Base-by-base conservation (phyloP, 2,888 invertebrate species). In the Cheilosia variabilis region DNA sequence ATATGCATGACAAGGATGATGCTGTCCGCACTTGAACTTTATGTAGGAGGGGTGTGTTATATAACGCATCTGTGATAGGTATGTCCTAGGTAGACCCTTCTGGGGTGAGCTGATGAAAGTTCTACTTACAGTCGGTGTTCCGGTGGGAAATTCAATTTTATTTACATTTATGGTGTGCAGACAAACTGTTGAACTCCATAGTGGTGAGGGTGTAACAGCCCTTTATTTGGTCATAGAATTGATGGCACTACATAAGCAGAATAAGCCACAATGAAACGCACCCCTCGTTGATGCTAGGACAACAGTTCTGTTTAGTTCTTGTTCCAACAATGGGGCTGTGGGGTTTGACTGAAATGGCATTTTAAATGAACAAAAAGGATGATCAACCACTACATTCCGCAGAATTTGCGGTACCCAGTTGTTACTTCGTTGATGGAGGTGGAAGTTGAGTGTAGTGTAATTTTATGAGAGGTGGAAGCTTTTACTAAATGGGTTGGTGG, bases 331-430 rank as follows among this genome's bases (percentile, higher is more conserved):
- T 4, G 15, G 19, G 17, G 37, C n/a, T 10, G 2, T 17, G 5
- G 13, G 19, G 15, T 19, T 52, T 41, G 43, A 45, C 15, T 45
- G 58, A 55, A 72, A 72, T 72, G 19, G 62, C 34, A 63, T 72
- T 53, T 72, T 62, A 43, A 72, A 53, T 62, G 62, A 62, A 63
- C 62, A 72, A 53, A 72, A 62, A 53, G 45, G 22, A 43, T 43
- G 52, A 53, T 53, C 52, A 62, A 62, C 52, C 22, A 22, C n/a
- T 13, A 22, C 45, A 45, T 10, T 22, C 0, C 43, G 43, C 60
- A 62, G 7, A 72, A 37, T 52, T 27, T 52, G 62, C 53, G 43
- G 72, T 34, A 47, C 2, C 47, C 1, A 19, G 41, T 53, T 52
- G 52, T 53, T 43, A 31, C 13, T 52, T 5, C 27, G 43, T 52